Evolutionary conservation across 2,113 vertebrate species (phyloP), one percentile per base, ranked within the genome.

Genomic region (Albula goreensis): DNA sequence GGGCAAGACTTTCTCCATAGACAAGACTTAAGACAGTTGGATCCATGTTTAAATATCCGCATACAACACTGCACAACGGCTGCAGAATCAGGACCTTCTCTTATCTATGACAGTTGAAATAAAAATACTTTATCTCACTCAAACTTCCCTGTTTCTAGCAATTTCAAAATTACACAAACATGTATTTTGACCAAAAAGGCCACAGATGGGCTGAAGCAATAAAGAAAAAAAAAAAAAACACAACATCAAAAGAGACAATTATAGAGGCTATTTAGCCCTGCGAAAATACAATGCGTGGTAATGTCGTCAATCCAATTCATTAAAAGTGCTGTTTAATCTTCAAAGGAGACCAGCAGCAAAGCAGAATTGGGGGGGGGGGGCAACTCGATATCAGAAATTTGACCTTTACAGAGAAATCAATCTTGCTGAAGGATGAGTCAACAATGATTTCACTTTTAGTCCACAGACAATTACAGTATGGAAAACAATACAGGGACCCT

Each of bases 261-360:
- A 66, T 63, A 5, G 48, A 84, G 84, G 82, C 57, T 50, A 41
- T 66, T 84, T 80, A 53, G 79, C 70, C 82, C 52, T 10, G 70
- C 50, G 31, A 41, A 89, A 85, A 17, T 82, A 81, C 57, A 86
- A 79, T 52, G 52, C 19, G 85, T 60, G 52, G 78, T 49, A 78
- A 57, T 70, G 56, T 50, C 50, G 82, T 85, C n/a, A 83, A 78
- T 77, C 80, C 48, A 50, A 84, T 50, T 86, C 80, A 85, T 86
- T 83, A 80, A 51, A 60, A 83, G 78, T 11, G n/a, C 85, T 4
- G 56, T 86, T 86, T 79, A 85, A 79, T 87, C 88, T 84, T 86
- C 82, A 86, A 85, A 87, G 51, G 57, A 82, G 31, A 80, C 74
- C 51, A 83, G 80, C 60, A 7, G 1, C 77, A 41, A 57, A 3